These are phyloP conservation scores for Hirudo medicinalis DNA, from an alignment of 1,140 invertebrate species.

Conservation along the genomic window DNA sequence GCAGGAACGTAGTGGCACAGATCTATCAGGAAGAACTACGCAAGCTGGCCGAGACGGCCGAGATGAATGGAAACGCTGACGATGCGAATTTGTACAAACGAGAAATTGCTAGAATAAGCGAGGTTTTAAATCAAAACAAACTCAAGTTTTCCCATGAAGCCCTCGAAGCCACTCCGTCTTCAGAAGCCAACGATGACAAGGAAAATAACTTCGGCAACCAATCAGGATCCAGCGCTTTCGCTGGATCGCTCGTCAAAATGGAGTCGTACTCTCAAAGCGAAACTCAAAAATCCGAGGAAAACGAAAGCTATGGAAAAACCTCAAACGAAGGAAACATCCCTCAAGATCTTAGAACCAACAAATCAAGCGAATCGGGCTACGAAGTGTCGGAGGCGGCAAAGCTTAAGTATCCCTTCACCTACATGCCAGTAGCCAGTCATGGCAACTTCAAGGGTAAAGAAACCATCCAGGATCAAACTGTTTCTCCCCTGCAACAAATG, in stretches of 20 bases:
- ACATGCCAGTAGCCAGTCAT: constrained; percentile 55
- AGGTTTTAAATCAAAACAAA: constrained; percentile 22
- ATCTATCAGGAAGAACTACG: constrained; percentile 91
- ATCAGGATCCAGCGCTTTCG: constrained; percentile 47
- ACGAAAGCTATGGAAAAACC: constrained; percentile 28
- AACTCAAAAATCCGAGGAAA: constrained; percentile 21
- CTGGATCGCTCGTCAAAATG: constrained; percentile 2
- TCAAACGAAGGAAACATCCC: constrained; percentile 47
- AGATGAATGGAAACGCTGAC: constrained; percentile 49
- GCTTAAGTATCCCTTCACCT: constrained; percentile 51
- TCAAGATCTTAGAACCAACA: constrained; percentile 59
- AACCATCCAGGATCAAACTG: constrained; percentile 28
- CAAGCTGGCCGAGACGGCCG: constrained; percentile 57
- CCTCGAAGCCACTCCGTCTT: constrained; percentile 20
- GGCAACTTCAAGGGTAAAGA: neutral
- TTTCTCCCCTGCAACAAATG: constrained; percentile 83
- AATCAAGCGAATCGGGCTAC: constrained; percentile 12
- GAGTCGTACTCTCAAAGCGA: constrained; percentile 19
- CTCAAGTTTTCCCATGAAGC: constrained; percentile 43
- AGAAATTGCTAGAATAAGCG: constrained; percentile 66
- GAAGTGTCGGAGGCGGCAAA: constrained; percentile 26
- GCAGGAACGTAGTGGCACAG: constrained; percentile 87
- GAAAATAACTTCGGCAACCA: constrained; percentile 55
- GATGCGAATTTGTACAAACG: constrained; percentile 78
- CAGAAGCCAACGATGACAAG: constrained; percentile 3